Evolutionary conservation across 2,797 vertebrate genomes (phyloP), one percentile per base, ranked within the genome.

Genomic region (Sebastes glaucus): DNA sequence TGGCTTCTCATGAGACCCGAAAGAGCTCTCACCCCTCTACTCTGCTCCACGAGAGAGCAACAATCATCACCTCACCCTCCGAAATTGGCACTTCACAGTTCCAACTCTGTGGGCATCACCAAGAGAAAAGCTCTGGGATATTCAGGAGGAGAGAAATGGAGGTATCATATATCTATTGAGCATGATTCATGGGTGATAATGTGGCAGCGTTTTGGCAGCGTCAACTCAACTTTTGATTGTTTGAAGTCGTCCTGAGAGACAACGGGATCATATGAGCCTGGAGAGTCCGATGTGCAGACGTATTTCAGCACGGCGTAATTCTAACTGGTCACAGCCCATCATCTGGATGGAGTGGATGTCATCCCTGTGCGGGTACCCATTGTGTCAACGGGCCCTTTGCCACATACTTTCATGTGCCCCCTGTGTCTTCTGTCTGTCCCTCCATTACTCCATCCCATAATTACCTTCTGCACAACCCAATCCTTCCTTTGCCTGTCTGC

Each of bases 371-470:
- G 66, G 87, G 90, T 78, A 76, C 75, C 85, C 82, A 83, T 81
- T 88, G 83, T 90, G 84, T 90, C 88, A 73, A 78, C 62, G 80
- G 91, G 91, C 84, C 71, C 78, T 69, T 69, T 88, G 92, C 92
- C 89, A 91, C 89, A 86, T 80, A 85, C 75, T 88, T 80, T 71
- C 73, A 87, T 85, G 84, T 82, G 74, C 85, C 76, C 79, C 69
- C 78, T 80, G 81, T 91, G 84, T 90, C 82, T 59, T 85, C 72
- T 84, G 80, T 87, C 90, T 75, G 82, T 86, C 84, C 80, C 88
- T 74, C 80, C 78, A 85, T 91, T 90, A 86, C 87, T 85, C 88
- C 91, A 91, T 93, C 92, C 85, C 87, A 89, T 94, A 93, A 95
- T 94, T 92, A 93, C 91, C 90, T 91, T 89, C 85, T 84, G 87